Base-by-base conservation (phyloP, 2,888 invertebrate genomes). In the Patella ulyssiponensis region DNA sequence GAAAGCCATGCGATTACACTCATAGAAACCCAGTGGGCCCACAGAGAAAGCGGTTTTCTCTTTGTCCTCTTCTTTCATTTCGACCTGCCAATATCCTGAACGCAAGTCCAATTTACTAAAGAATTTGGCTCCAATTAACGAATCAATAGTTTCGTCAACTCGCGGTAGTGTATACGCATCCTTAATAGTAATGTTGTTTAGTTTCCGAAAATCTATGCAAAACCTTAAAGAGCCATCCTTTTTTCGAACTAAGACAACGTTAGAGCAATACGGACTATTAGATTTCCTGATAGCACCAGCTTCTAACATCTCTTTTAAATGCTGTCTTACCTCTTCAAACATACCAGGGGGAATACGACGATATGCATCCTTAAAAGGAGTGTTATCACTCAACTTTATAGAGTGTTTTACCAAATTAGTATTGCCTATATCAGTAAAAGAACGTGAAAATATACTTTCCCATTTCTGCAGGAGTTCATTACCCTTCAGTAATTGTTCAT, bases 341-440 rank as follows among this genome's bases (percentile, higher is more conserved):
- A 85, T 82, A 3, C 74, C n/a, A 52, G 81, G 81, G 17, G 77
- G 82, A 51, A 85, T 81, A 0, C 75, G 80, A n/a, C n/a, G n/a
- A n/a, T n/a, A n/a, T n/a, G n/a, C n/a, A n/a, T n/a, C n/a, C n/a
- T n/a, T n/a, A n/a, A n/a, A n/a, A n/a, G n/a, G n/a, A n/a, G n/a
- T n/a, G n/a, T n/a, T n/a, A n/a, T n/a, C n/a, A n/a, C n/a, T n/a
- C n/a, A n/a, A n/a, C n/a, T n/a, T n/a, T n/a, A n/a, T n/a, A n/a
- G n/a, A n/a, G n/a, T n/a, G n/a, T 44, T 73, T 70, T 15, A 83
- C 73, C 44, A 69, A 11, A n/a, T 33, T 51, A 15, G 75, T 76
- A 20, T 69, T 53, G 1, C 80, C 80, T 9, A 82, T 74, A 75
- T 82, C 81, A 5, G 20, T 64, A 15, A 76, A 78, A 64, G 58